Evolutionary conservation across 1,140 invertebrate species (phyloP).

Genomic region (Oryzaephilus surinamensis): DNA sequence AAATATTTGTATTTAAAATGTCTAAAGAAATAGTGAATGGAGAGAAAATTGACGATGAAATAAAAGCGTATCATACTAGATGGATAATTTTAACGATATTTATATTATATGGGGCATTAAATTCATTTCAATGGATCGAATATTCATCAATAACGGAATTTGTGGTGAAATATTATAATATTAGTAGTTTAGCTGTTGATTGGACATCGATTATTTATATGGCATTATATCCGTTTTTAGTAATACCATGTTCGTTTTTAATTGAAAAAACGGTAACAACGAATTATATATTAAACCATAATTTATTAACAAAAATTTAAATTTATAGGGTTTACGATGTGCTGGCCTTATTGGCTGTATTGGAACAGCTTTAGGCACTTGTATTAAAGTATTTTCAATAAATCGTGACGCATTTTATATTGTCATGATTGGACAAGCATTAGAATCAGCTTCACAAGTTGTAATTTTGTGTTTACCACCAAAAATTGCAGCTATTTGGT

Average conservation of each 20-base stretch:
- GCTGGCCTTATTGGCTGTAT: slow-evolving; percentile 33
- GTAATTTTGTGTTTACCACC: slow-evolving; percentile 64
- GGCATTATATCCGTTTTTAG: slow-evolving; percentile 20
- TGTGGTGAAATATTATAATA: slow-evolving; percentile 43
- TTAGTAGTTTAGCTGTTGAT: slow-evolving; percentile 46
- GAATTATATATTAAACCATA: background rate
- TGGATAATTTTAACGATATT: slow-evolving; percentile 8
- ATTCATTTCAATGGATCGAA: slow-evolving; percentile 41
- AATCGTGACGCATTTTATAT: slow-evolving; percentile 48
- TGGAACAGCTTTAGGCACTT: slow-evolving; percentile 49
- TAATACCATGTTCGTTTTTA: slow-evolving; percentile 22
- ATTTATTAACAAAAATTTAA: slow-evolving; percentile 1
- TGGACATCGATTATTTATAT: slow-evolving; percentile 39
- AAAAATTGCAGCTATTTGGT: slow-evolving; percentile 54
- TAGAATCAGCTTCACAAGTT: slow-evolving; percentile 53
- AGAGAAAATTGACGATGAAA: too few species aligned
- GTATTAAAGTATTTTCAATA: slow-evolving; percentile 59
- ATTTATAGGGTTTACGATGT: slow-evolving; percentile 32
- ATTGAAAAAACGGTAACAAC: slow-evolving; percentile 23
- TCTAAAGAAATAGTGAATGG: too few species aligned
- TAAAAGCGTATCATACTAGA: slow-evolving; percentile 3
- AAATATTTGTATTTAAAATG: too few species aligned
- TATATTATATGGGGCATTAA: slow-evolving; percentile 1
- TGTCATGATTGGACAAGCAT: slow-evolving; percentile 56
- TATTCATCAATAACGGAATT: slow-evolving; percentile 46